Evolutionary conservation across 2,113 vertebrate genomes (phyloP), one percentile per base, ranked within the genome.

Genomic region (Nothoprocta perdicaria): DNA sequence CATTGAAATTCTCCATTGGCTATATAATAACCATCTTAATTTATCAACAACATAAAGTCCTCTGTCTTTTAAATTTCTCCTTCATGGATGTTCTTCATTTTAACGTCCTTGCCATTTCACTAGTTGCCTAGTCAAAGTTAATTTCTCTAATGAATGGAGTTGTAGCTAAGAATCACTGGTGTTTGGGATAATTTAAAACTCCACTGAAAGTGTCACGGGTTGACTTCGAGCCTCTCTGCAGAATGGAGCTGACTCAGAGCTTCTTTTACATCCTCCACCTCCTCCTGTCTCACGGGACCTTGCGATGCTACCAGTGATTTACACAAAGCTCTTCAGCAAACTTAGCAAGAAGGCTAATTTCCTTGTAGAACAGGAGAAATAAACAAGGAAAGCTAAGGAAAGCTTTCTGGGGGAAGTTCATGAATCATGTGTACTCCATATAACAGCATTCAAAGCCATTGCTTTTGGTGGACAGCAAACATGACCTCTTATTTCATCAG

Each of bases 81-180:
- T 93, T 24, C 3, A 4, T 41, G 17, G 58, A 46, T 88, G 65
- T 53, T 75, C 43, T 40, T 88, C 29, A 19, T 84, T 90, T 93
- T 76, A 84, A 22, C 53, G 4, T 57, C 53, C 35, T 76, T 88
- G 66, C 40, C 27, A 38, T 95, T 88, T 84, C 74, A 68, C 17
- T 65, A 43, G 35, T 14, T 81, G 18, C 57, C 85, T 76, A 84
- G 62, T 61, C 67, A 72, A 89, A 65, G n/a, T 78, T 81, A 61
- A 88, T 93, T 88, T 88, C 43, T 65, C 29, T 84, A 69, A 76
- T 79, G 84, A 82, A 69, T 31, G 23, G 55, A 81, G 15, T 50
- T 90, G 18, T 62, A 92, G 43, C 1, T 2, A 61, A 83, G 31
- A 68, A 27, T 74, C 26, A 69, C 4, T 66, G 33, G 40, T 26